These are phyloP conservation scores for Campylomormyrus numenius DNA, from an alignment of 2,113 vertebrate species.

Conservation along the genomic window DNA sequence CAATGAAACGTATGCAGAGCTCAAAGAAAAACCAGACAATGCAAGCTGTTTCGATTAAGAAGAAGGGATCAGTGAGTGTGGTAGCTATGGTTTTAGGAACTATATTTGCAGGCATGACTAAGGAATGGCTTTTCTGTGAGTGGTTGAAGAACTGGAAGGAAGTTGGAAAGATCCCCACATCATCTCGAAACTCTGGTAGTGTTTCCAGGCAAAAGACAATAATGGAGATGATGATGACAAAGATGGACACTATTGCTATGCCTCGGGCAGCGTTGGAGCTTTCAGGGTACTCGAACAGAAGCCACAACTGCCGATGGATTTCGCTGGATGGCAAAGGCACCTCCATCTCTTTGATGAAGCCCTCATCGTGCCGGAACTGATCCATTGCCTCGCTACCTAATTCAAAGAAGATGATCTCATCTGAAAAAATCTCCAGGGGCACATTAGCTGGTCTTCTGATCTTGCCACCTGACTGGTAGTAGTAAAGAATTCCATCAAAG, in stretches of 20 bases:
- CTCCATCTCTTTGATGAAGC: conserved; percentile 86
- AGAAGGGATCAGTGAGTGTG: conserved; percentile 87
- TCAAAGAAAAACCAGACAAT: conserved; percentile 94
- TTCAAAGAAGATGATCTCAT: conserved; percentile 90
- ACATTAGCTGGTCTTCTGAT: conserved; percentile 86
- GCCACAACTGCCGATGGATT: conserved; percentile 83
- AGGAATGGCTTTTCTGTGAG: conserved; percentile 25
- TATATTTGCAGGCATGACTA: conserved; percentile 23
- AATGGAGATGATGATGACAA: conserved; percentile 93
- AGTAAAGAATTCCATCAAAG: conserved; percentile 94
- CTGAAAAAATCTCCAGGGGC: conserved; percentile 83
- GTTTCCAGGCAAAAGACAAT: conserved; percentile 96
- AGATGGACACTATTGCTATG: conserved; percentile 82
- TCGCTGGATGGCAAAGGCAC: conserved; percentile 79
- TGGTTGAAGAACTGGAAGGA: conserved; percentile 42
- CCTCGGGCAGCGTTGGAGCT: conserved; percentile 85
- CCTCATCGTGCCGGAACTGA: conserved; percentile 92
- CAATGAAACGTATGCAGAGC: conserved; percentile 73
- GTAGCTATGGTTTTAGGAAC: conserved; percentile 43
- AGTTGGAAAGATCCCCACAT: conserved; percentile 50
- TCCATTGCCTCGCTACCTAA: conserved; percentile 85
- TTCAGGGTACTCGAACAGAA: conserved; percentile 92
- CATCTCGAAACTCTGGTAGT: conserved; percentile 86
- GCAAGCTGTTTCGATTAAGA: conserved; percentile 86
- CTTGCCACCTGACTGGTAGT: conserved; percentile 92